Percentiles rank a stretch among this genome's conserved stretches.
Evolutionary conservation across 2,797 vertebrate genomes (phyloP).

Genomic region (Scomberomorus guttatus): DNA sequence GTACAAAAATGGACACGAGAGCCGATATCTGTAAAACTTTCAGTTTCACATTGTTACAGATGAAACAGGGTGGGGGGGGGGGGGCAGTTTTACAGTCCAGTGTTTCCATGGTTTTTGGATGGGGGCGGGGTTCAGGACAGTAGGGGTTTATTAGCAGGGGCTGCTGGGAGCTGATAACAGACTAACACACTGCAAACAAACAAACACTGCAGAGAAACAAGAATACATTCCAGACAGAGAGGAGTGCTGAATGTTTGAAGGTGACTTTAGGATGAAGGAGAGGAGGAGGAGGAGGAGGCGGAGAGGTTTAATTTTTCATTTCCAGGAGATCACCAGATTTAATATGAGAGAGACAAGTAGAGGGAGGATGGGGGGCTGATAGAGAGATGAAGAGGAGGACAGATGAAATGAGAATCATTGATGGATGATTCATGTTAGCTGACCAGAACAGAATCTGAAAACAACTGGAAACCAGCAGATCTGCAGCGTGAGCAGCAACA

Average conservation of each 20-base stretch:
- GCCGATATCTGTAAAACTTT: not conserved
- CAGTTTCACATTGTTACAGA: not conserved
- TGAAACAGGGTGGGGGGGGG: too few species aligned
- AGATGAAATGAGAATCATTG: slow-evolving; percentile 39
- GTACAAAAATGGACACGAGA: too few species aligned
- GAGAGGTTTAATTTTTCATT: slow-evolving; percentile 83
- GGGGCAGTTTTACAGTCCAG: too few species aligned
- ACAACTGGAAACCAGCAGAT: too few species aligned
- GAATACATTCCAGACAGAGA: slow-evolving; percentile 24
- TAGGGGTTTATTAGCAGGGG: slow-evolving; percentile 10
- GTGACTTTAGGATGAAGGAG: slow-evolving; percentile 77
- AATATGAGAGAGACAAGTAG: slow-evolving; percentile 63
- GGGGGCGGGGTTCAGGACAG: not conserved
- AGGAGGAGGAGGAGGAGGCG: slow-evolving; percentile 64
- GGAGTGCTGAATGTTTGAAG: slow-evolving; percentile 64
- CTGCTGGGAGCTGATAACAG: slow-evolving; percentile 47
- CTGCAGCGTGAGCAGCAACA: too few species aligned
- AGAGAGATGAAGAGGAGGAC: slow-evolving; percentile 16
- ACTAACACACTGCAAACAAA: slow-evolving; percentile 23
- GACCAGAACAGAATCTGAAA: slow-evolving; percentile 38
- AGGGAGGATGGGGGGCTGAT: slow-evolving; percentile 17
- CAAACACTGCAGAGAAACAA: slow-evolving; percentile 22
- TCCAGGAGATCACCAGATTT: slow-evolving; percentile 82
- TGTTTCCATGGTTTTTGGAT: not conserved
- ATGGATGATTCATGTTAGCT: slow-evolving; percentile 32